phyloP scores from a whole-genome alignment of 2,797 vertebrate genomes.

The Percopsis omiscomaycus region DNA sequence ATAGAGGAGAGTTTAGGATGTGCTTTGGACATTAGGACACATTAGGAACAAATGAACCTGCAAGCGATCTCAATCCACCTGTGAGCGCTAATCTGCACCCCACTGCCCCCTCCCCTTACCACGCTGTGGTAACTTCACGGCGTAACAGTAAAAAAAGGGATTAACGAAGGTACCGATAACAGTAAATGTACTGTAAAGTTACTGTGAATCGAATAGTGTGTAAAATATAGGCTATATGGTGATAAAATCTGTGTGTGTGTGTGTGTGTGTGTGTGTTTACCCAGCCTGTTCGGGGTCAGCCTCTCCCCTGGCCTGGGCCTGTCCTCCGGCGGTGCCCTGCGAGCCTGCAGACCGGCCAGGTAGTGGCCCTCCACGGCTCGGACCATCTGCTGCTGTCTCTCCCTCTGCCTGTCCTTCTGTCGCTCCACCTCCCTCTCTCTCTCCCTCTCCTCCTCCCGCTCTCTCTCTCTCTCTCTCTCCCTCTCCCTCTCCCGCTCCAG shows the following conservation, averaged over 20 bases:
- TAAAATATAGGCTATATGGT: no score
- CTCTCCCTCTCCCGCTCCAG: constrained; percentile 31
- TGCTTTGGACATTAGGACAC: background rate
- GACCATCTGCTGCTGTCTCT: constrained; percentile 77
- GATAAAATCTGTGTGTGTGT: background rate
- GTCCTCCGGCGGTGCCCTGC: constrained; percentile 82
- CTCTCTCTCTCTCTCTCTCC: constrained; percentile 43
- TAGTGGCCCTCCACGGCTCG: constrained; percentile 74
- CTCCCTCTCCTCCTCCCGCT: constrained; percentile 60
- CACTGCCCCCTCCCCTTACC: no score
- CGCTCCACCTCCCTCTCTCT: constrained; percentile 80
- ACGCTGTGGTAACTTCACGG: no score
- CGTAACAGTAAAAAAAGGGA: no score
- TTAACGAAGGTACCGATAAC: no score
- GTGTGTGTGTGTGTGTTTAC: constrained; percentile 42
- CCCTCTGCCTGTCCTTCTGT: constrained; percentile 87
- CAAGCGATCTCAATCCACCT: no score
- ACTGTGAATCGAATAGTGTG: no score
- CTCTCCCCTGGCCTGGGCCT: constrained; percentile 79
- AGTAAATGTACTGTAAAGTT: no score
- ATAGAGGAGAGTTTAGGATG: background rate
- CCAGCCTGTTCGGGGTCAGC: constrained; percentile 77
- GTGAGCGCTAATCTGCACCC: no score
- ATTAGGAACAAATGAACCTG: background rate
- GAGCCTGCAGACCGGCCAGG: constrained; percentile 83